phyloP scores from a whole-genome alignment of 2,113 vertebrate species.

The Chitala chitala region DNA sequence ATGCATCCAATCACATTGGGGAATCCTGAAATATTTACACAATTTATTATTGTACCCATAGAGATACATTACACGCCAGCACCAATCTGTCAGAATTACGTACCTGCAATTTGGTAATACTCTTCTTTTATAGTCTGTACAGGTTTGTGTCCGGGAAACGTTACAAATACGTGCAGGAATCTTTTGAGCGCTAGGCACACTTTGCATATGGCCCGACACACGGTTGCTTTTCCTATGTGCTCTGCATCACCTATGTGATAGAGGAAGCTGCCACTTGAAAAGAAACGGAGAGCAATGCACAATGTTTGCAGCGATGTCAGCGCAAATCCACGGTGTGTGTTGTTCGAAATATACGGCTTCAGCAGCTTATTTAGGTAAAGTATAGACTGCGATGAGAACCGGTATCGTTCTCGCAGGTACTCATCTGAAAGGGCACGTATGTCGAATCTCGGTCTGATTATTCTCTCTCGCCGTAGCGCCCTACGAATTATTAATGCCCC shows the following conservation, averaged over 20 bases:
- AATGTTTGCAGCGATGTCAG: too few relatives aligned
- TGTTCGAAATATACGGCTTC: too few relatives aligned
- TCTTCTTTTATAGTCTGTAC: background rate
- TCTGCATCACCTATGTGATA: constrained; percentile 23
- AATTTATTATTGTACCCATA: constrained; percentile 16
- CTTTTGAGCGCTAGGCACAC: constrained; percentile 4
- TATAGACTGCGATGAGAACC: too few relatives aligned
- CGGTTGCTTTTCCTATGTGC: constrained; percentile 19
- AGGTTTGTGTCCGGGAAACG: constrained; percentile 7
- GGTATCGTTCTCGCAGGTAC: constrained; percentile 2
- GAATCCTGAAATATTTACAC: constrained; percentile 16
- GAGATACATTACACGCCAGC: background rate
- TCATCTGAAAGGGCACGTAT: constrained; percentile 5
- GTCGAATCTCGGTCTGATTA: constrained; percentile 17
- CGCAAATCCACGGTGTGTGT: too few relatives aligned
- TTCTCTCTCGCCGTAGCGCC: constrained; percentile 12
- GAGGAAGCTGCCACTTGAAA: too few relatives aligned
- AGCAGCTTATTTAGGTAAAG: too few relatives aligned
- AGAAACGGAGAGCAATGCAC: too few relatives aligned
- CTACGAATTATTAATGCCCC: too few relatives aligned
- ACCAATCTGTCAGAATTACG: background rate
- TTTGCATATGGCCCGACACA: constrained; percentile 5
- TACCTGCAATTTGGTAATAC: constrained; percentile 11
- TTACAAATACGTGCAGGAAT: constrained; percentile 7
- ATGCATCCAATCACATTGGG: constrained; percentile 12